phyloP scores from a whole-genome alignment of 2,113 vertebrate genomes.

The Hippocampus mohnikei region DNA sequence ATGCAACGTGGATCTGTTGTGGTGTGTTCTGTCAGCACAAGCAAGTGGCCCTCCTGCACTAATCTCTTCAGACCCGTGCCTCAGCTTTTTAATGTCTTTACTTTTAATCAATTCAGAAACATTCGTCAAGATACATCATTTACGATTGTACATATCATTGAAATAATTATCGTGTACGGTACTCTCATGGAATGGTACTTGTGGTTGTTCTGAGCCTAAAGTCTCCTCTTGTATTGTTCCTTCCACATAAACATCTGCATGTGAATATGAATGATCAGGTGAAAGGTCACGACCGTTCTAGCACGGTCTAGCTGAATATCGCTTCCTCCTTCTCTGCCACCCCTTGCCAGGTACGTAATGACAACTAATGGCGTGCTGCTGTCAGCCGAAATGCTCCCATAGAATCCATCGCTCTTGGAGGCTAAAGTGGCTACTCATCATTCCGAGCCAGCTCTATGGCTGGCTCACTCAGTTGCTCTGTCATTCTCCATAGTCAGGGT shows the following conservation, averaged over 20 bases:
- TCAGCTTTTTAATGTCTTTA: too few relatives aligned
- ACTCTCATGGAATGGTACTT: background rate
- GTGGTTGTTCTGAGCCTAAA: background rate
- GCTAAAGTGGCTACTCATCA: slow-evolving; percentile 67
- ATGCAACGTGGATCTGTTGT: slow-evolving; percentile 25
- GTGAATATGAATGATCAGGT: slow-evolving; percentile 29
- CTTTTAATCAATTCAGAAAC: background rate
- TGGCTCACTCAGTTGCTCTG: slow-evolving; percentile 52
- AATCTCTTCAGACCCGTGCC: background rate
- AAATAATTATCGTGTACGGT: background rate
- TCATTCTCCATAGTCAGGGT: slow-evolving; percentile 63
- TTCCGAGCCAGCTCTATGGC: slow-evolving; percentile 50
- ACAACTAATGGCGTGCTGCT: slow-evolving; percentile 64
- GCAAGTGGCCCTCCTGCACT: background rate
- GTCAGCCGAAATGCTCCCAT: slow-evolving; percentile 70
- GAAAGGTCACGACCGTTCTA: slow-evolving; percentile 43
- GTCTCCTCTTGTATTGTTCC: background rate
- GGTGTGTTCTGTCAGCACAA: background rate
- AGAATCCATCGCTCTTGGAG: slow-evolving; percentile 49
- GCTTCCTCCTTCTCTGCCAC: slow-evolving; percentile 32
- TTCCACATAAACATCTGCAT: slow-evolving; percentile 3
- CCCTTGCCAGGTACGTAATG: slow-evolving; percentile 33
- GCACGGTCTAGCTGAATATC: slow-evolving; percentile 21
- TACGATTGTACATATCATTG: background rate
- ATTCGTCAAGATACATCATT: background rate